Base-by-base conservation (phyloP, 2,888 invertebrate species). In the Hanleya hanleyi region DNA sequence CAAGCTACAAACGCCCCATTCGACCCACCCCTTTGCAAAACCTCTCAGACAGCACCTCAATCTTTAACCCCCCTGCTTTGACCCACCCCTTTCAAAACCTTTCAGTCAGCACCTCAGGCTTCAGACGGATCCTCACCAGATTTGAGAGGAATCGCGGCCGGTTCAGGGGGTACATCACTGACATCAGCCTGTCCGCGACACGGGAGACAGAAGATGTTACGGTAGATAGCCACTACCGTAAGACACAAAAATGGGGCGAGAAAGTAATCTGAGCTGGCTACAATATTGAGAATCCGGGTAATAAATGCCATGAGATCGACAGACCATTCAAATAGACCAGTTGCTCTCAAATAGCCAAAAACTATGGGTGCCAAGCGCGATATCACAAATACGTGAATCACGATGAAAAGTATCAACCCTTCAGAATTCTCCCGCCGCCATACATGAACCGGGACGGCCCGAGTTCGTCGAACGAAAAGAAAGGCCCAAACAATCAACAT, bases 201-300 rank as follows among this genome's bases (percentile, higher is more conserved):
- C 18, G 57, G 57, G 2, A 57, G 26, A 57, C 57, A 57, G 57
- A 57, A 57, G 57, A 57, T 57, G 18, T 32, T 57, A 12, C 57
- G 5, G 32, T 57, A 57, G 32, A 1, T 29, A 29, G 57, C 26
- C 2, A 57, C 57, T 29, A 57, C 32, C 12, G 57, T 57, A 15
- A 57, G 15, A 22, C 22, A 57, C 32, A 57, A 26, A 32, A 26
- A 29, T 22, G 57, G 57, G 7, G 57, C 9, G 22, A 57, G 57
- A 26, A 57, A 22, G 57, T 29, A 57, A 32, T 57, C 57, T 15
- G 29, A 29, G 22, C 29, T 18, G 7, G 57, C 57, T 32, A 57
- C 4, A 26, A 57, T 9, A 57, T 57, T 57, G 29, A 22, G 26
- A 15, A 57, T 29, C 4, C 22, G 22, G 22, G 15, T 12, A 15